Percentiles rank a stretch among this genome's conserved stretches.
phyloP scores from a whole-genome alignment of 1,140 invertebrate species.

The Oppia nitens region DNA sequence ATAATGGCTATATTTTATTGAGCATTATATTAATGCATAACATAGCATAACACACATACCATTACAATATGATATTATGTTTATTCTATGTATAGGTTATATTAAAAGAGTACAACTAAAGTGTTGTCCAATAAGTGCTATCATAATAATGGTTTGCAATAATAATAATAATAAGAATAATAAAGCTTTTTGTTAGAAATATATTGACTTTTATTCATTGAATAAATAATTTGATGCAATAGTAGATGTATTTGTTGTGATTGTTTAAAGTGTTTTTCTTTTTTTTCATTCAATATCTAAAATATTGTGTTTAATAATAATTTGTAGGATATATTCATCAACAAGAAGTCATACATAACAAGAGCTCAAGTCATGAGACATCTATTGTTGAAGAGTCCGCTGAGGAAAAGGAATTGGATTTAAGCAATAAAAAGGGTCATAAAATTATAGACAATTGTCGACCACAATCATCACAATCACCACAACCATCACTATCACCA shows the following conservation, averaged over 20 bases:
- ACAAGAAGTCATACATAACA: not conserved
- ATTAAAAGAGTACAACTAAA: not conserved
- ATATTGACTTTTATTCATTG: not conserved
- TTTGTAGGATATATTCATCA: not conserved
- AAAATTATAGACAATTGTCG: not conserved
- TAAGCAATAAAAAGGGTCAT: constrained; percentile 7
- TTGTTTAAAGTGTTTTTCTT: not conserved
- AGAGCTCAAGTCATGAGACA: not conserved
- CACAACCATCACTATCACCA: not conserved
- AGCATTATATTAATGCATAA: too few relatives aligned
- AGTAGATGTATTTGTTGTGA: too few relatives aligned
- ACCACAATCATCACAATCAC: not conserved
- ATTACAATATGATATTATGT: too few relatives aligned
- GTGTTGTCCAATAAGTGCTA: not conserved
- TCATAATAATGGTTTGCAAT: too few relatives aligned
- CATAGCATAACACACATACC: too few relatives aligned
- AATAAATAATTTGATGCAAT: not conserved
- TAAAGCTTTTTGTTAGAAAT: not conserved
- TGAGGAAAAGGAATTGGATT: not conserved
- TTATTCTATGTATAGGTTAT: not conserved
- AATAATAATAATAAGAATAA: not conserved
- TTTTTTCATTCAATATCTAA: not conserved
- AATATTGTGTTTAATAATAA: too few relatives aligned
- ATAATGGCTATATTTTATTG: too few relatives aligned
- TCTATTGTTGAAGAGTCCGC: not conserved